phyloP scores from a whole-genome alignment of 2,113 vertebrate genomes.

The Laterallus jamaicensis region DNA sequence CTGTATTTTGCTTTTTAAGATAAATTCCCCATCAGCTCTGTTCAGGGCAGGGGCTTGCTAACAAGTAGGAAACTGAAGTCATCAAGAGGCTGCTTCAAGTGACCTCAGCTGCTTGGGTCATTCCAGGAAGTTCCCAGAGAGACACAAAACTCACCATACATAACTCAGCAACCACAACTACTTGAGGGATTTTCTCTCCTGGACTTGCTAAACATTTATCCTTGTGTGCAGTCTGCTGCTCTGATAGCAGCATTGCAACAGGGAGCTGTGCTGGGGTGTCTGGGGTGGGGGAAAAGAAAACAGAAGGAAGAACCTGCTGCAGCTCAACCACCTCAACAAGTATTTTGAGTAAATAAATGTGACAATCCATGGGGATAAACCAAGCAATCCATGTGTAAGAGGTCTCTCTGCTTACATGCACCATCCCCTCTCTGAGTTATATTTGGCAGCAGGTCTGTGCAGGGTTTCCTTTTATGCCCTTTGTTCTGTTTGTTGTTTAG shows the following conservation, averaged over 20 bases:
- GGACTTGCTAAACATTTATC: not conserved
- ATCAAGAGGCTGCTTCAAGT: not conserved
- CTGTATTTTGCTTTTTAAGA: no score
- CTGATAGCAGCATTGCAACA: fast-evolving
- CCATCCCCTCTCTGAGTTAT: not conserved
- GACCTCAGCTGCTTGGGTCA: not conserved
- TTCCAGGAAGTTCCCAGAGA: not conserved
- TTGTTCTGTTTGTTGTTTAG: not conserved
- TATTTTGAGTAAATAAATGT: not conserved
- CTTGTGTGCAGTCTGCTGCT: not conserved
- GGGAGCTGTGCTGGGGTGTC: not conserved
- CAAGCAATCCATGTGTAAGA: fast-evolving
- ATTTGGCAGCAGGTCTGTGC: not conserved
- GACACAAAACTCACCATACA: not conserved
- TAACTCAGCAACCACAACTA: not conserved
- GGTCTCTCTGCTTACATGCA: fast-evolving
- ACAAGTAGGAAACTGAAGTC: not conserved
- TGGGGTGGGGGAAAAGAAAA: no score
- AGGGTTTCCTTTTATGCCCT: not conserved
- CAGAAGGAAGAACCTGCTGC: not conserved
- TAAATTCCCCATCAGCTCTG: not conserved
- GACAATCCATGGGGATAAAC: not conserved
- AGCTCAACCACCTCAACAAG: not conserved
- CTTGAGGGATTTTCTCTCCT: not conserved
- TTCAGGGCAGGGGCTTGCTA: not conserved